Percentiles rank a stretch among this genome's conserved stretches.
phyloP scores from a whole-genome alignment of 2,113 vertebrate species.

The Coryphaenoides rupestris region DNA sequence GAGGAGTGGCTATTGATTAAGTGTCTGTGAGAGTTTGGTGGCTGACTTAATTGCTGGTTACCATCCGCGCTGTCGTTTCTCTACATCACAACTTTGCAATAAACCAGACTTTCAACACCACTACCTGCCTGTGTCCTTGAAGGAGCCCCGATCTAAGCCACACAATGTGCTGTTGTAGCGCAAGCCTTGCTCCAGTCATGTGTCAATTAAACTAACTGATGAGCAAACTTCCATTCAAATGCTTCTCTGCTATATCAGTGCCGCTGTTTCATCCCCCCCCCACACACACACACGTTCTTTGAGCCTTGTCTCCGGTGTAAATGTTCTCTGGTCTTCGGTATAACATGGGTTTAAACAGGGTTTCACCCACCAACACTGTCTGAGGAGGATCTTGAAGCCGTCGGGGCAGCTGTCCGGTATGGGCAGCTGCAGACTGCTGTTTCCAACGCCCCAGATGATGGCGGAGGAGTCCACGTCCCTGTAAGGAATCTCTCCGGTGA shows the following conservation, averaged over 20 bases:
- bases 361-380: slow-evolving; percentile 90
- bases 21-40: slow-evolving; percentile 21
- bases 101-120: slow-evolving; percentile 31
- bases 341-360: no score
- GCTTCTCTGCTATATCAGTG: slow-evolving; percentile 5
- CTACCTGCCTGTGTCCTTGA: no score
- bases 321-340: no score
- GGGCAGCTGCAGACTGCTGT: slow-evolving; percentile 96
- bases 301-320: slow-evolving; percentile 1
- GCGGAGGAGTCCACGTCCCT: slow-evolving; percentile 97
- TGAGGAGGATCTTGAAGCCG: slow-evolving; percentile 95
- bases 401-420: slow-evolving; percentile 94
- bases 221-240: not conserved
- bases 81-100: no score
- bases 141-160: no score
- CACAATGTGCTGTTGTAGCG: no score
- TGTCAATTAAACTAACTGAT: no score
- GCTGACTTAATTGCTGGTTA: no score
- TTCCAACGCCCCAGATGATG: slow-evolving; percentile 97
- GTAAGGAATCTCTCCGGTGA: slow-evolving; percentile 94
- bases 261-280: not conserved
- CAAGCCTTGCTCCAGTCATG: no score
- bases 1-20: no score
- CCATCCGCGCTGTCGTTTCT: no score
- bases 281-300: not conserved